Evolutionary conservation across 2,797 vertebrate species (phyloP).

Genomic region (Pseudochirops cupreus): DNA sequence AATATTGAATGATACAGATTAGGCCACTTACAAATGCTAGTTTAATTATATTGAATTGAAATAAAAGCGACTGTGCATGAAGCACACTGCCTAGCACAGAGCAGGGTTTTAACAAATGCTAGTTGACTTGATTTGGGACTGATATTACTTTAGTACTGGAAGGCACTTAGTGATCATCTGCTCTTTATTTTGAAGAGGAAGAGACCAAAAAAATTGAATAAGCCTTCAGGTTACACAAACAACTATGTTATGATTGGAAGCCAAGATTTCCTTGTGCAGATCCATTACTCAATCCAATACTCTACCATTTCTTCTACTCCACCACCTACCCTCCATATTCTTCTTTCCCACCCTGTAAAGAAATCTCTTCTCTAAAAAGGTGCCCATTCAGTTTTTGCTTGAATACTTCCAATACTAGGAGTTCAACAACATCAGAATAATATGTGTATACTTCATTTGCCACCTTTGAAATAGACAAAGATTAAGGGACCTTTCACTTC

Average conservation of each 20-base stretch:
- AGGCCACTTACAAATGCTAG: background rate
- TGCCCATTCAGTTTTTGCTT: background rate
- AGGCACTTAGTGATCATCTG: background rate
- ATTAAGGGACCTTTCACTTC: slow-evolving; percentile 9
- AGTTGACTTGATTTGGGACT: background rate
- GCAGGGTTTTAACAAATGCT: background rate
- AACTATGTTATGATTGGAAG: background rate
- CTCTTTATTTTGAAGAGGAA: background rate
- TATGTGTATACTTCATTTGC: background rate
- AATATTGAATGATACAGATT: background rate
- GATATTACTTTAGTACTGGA: background rate
- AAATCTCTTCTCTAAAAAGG: background rate
- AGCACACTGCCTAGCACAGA: background rate
- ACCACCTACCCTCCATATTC: background rate
- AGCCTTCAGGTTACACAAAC: background rate
- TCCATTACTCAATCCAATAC: background rate
- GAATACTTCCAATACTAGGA: background rate
- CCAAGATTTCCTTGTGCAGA: background rate
- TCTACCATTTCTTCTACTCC: background rate
- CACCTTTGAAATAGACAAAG: slow-evolving; percentile 28
- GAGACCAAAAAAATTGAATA: background rate
- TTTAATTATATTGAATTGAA: background rate
- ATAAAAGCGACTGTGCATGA: background rate
- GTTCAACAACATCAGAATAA: background rate
- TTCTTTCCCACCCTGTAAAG: rapidly evolving